Evolutionary conservation across 2,888 invertebrate species (phyloP), one percentile per base, ranked within the genome.

Genomic region (Ennomos quercinarius): DNA sequence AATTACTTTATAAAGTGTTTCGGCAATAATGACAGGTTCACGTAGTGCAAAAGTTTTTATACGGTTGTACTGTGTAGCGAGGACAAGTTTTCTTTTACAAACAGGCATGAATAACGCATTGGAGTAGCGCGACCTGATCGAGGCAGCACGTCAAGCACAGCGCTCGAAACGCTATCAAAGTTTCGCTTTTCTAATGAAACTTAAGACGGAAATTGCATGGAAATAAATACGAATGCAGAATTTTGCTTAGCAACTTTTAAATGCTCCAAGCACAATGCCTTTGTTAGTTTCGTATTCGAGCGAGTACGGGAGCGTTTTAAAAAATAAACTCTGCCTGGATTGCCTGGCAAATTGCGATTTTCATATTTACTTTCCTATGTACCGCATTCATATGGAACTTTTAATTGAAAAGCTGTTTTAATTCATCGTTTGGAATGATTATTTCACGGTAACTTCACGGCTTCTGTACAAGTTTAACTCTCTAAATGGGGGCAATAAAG

Each of bases 121-220:
- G 72, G 72, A 71, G 63, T 66, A 56, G 57, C 66, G 63, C 66
- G 67, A 70, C 68, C 68, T 71, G 66, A 71, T 58, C 63, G 55
- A 42, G 40, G 35, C 46, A 12, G 36, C 36, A 47, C 41, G 51
- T 46, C 36, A 41, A 42, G 43, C 40, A 40, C 40, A 42, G 64
- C 61, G 62, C 70, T 66, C 67, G 68, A 74, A 80, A 73, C 63
- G 76, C 76, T 77, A 77, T 74, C 73, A 82, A 87, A 86, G 78
- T 89, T 87, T 83, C 74, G 65, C 71, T 79, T 83, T 81, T 71
- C 81, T 82, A 86, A 86, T 84, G 83, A 83, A 88, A 86, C 81
- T 83, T 78, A 75, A 80, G 73, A 80, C 73, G 78, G 80, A 85
- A 84, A 89, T 86, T 86, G 84, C 81, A 83, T 84, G 80, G 80